Evolutionary conservation across 2,888 invertebrate species (phyloP), one percentile per base, ranked within the genome.

Genomic region (Aphodius granarius): DNA sequence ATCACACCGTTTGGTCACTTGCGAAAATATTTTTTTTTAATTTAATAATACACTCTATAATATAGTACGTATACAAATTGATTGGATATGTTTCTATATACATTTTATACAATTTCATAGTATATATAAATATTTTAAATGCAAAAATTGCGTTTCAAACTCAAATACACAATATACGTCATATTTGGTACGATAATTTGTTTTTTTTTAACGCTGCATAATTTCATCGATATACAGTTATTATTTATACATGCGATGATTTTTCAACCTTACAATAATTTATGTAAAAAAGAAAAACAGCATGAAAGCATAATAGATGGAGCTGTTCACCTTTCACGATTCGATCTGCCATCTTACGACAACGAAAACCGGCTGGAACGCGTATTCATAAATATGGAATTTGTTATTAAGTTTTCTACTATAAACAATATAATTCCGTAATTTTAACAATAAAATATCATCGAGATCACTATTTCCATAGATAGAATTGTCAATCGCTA

Each of bases 1-100:
- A 79, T 78, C 79, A 78, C 78, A 78, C 66, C 78, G 77, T 76
- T 79, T 78, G 79, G 78, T 78, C 78, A 78, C 76, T 78, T 79
- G 76, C 77, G 75, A 71, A 78, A 75, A 72, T 78, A 77, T 76
- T 72, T 73, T 75, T 78, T 77, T 74, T 78, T 77, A 72, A 21
- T 66, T 23, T 64, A 63, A 17, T 66, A 22, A 63, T 22, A 18
- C 65, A 73, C 22, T 20, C 66, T 65, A 22, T 22, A 64, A 20
- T 23, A 65, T 75, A 76, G 76, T 78, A 76, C 78, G 77, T 78
- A 78, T 78, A 78, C 78, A 78, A 70, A 66, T 63, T 22, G 79
- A 78, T 78, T 78, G 77, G 78, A 78, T 78, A 78, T 78, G 78
- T 78, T 73, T 71, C 43, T 64, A 65, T 66, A 20, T 21, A 20